These are phyloP conservation scores for Pogonocherus hispidulus DNA, from an alignment of 2,888 invertebrate species.

Conservation along the genomic window DNA sequence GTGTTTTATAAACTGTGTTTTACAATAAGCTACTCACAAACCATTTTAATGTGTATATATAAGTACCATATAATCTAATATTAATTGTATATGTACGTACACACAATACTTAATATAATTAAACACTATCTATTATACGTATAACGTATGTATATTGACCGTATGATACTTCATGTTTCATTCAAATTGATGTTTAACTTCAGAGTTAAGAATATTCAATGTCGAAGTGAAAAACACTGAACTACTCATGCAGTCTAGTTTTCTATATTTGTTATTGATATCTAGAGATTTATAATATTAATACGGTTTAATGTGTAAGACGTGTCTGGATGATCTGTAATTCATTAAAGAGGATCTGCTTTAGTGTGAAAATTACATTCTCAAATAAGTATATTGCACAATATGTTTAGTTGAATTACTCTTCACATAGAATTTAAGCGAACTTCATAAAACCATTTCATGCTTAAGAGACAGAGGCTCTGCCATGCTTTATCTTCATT, in stretches of 20 bases:
- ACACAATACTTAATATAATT: neutral
- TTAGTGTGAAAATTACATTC: neutral
- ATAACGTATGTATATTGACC: neutral
- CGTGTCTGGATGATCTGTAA: neutral
- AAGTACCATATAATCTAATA: neutral
- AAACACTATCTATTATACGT: neutral
- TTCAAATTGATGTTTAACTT: neutral
- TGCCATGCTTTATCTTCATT: conserved; percentile 18
- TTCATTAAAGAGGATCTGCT: neutral
- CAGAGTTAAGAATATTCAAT: neutral
- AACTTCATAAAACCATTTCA: conserved; percentile 7
- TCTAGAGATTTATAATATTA: neutral
- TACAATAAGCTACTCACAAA: neutral
- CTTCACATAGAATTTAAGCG: conserved; percentile 10
- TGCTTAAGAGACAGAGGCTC: conserved; percentile 12
- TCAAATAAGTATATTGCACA: neutral
- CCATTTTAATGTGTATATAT: neutral
- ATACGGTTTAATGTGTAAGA: neutral
- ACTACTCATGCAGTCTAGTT: neutral
- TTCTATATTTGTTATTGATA: neutral
- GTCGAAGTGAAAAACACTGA: neutral
- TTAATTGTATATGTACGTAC: neutral
- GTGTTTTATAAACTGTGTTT: conserved; percentile 3
- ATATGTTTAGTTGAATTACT: conserved; percentile 9
- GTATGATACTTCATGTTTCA: neutral